These are phyloP conservation scores for Salpingus planirostris DNA, from an alignment of 2,888 invertebrate species.

Conservation along the genomic window DNA sequence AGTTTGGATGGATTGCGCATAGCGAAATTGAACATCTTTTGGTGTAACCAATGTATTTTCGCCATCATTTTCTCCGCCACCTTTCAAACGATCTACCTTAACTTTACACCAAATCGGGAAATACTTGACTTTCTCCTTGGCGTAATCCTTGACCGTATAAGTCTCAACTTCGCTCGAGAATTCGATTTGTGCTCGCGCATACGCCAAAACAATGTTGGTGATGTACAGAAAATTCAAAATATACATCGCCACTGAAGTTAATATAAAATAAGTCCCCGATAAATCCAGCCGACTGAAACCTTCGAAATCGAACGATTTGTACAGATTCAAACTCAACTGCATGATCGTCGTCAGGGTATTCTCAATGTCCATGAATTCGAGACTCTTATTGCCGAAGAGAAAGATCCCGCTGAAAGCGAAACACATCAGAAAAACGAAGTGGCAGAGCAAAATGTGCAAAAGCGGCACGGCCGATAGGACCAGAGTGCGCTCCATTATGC, in stretches of 20 bases:
- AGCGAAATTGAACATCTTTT: no score
- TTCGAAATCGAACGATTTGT: no score
- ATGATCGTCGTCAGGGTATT: not conserved
- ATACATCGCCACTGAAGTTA: no score
- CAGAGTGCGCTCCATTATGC: slow-evolving; percentile 27
- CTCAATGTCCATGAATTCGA: not conserved
- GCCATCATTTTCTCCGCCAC: not conserved
- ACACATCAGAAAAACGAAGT: slow-evolving; percentile 2
- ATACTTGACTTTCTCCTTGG: slow-evolving; percentile 1
- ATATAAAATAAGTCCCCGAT: no score
- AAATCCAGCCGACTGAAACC: no score
- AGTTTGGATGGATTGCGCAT: no score
- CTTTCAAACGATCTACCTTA: not conserved
- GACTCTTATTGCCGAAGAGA: not conserved
- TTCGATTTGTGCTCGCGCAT: no score
- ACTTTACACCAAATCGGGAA: slow-evolving; percentile 1
- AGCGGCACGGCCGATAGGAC: slow-evolving; percentile 16
- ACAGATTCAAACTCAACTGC: no score
- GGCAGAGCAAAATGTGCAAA: no score
- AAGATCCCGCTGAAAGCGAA: not conserved
- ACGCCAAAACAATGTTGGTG: no score
- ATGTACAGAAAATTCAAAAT: no score
- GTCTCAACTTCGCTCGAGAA: no score
- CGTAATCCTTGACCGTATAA: slow-evolving; percentile 1
- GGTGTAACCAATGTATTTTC: slow-evolving; percentile 1